phyloP scores from a whole-genome alignment of 2,113 vertebrate genomes.

The Octodon degus region DNA sequence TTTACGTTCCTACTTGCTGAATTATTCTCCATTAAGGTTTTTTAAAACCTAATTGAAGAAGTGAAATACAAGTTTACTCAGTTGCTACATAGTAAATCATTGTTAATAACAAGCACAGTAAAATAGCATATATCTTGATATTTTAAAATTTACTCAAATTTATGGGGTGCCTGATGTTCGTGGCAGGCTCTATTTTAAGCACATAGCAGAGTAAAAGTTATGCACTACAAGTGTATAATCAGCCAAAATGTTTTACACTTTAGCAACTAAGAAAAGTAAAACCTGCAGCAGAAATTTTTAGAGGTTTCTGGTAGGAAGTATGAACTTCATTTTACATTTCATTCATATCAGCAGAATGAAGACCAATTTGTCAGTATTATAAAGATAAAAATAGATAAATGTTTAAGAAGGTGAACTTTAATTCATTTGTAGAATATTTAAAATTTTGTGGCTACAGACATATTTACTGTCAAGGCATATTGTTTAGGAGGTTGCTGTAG shows the following conservation, averaged over 20 bases:
- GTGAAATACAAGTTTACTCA: constrained; percentile 10
- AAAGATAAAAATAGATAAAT: constrained; percentile 1
- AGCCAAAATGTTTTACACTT: constrained; percentile 55
- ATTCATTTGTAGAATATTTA: constrained; percentile 19
- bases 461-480: constrained; percentile 57
- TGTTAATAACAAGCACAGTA: constrained; percentile 24
- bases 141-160: constrained; percentile 54
- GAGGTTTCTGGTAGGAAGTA: constrained; percentile 74
- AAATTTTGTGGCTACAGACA: constrained; percentile 11
- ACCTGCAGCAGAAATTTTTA: constrained; percentile 57
- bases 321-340: constrained; percentile 71
- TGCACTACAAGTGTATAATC: constrained; percentile 33
- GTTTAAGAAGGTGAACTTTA: constrained; percentile 9
- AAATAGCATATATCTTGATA: constrained; percentile 61
- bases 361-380: constrained; percentile 38
- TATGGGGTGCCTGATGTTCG: constrained; percentile 65
- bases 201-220: constrained; percentile 55
- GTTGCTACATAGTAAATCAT: constrained; percentile 22
- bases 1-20: constrained; percentile 61
- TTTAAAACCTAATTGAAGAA: constrained; percentile 49
- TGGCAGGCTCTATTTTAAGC: constrained; percentile 64
- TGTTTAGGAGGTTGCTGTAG: constrained; percentile 73
- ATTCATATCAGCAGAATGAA: constrained; percentile 46
- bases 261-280: constrained; percentile 67
- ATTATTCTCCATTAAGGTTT: constrained; percentile 22